Conservation (phyloP, 2,888 invertebrate species). For the Seira ritae region DNA sequence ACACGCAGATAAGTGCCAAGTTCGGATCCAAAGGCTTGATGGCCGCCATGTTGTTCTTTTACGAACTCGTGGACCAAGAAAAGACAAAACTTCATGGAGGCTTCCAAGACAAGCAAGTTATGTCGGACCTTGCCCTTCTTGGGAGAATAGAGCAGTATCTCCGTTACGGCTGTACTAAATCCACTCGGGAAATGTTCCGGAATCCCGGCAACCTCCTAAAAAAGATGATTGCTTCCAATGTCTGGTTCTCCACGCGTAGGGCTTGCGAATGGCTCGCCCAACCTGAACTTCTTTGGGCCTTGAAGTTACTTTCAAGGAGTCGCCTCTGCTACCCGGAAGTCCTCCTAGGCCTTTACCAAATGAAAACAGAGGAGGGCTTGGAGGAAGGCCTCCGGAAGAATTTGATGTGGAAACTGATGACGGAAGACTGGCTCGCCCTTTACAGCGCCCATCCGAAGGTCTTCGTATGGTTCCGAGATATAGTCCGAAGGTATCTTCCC, state of each 20-base stretch:
- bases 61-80: conserved; percentile 72
- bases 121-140: conserved; percentile 69
- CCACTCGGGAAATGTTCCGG: too few species aligned
- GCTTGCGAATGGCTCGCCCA: conserved; percentile 64
- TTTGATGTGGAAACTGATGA: conserved; percentile 68
- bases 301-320: conserved; percentile 59
- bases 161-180: conserved; percentile 68
- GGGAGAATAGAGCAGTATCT: conserved; percentile 71
- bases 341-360: conserved; percentile 59
- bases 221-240: conserved; percentile 65
- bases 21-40: conserved; percentile 71
- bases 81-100: conserved; percentile 69
- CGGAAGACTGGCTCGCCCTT: conserved; percentile 70
- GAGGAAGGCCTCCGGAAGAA: conserved; percentile 42
- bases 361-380: conserved; percentile 34
- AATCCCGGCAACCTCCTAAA: conserved; percentile 66
- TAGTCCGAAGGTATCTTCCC: conserved; percentile 53
- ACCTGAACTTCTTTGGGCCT: conserved; percentile 69
- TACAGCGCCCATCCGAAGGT: conserved; percentile 63
- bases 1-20: conserved; percentile 72
- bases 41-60: conserved; percentile 73
- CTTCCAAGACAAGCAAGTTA: conserved; percentile 65
- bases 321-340: conserved; percentile 68
- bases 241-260: conserved; percentile 66
- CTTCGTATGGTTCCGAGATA: conserved; percentile 69